phyloP scores from a whole-genome alignment of 2,888 invertebrate species.

The Hyposoter didymator region DNA sequence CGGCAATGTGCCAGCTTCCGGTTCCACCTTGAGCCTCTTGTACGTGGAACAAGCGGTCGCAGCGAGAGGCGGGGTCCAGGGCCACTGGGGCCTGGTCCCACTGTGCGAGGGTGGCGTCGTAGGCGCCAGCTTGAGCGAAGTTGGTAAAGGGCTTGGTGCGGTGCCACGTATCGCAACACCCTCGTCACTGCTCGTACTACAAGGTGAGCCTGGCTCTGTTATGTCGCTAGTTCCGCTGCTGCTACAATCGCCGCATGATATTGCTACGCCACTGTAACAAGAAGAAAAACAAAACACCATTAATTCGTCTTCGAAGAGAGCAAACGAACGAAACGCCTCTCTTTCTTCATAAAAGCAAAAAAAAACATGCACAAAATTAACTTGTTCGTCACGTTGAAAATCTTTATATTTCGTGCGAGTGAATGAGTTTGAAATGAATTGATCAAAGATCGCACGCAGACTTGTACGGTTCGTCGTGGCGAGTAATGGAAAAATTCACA shows the following conservation, averaged over 20 bases:
- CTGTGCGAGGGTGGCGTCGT: conserved; percentile 76
- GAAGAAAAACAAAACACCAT: conserved; percentile 61
- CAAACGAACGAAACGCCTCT: background rate
- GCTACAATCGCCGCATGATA: conserved; percentile 88
- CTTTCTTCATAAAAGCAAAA: too few species aligned
- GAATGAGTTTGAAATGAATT: too few species aligned
- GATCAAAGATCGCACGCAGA: too few species aligned
- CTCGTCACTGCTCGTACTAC: conserved; percentile 89
- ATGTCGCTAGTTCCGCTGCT: conserved; percentile 90
- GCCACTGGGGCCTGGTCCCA: conserved; percentile 83
- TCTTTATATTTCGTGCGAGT: too few species aligned
- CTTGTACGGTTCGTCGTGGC: too few species aligned
- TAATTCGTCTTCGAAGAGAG: background rate
- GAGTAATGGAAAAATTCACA: too few species aligned
- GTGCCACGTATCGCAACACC: conserved; percentile 82
- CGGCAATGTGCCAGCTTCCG: conserved; percentile 81
- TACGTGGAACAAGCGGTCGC: conserved; percentile 81
- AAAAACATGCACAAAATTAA: too few species aligned
- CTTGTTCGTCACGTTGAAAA: too few species aligned
- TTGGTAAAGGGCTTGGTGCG: conserved; percentile 78
- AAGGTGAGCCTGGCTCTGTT: conserved; percentile 94
- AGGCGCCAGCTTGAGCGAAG: conserved; percentile 80
- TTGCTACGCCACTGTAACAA: conserved; percentile 92
- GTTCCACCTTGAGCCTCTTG: conserved; percentile 82
- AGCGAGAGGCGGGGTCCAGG: conserved; percentile 83